phyloP scores from a whole-genome alignment of 2,113 vertebrate genomes.

The Sturnira hondurensis region DNA sequence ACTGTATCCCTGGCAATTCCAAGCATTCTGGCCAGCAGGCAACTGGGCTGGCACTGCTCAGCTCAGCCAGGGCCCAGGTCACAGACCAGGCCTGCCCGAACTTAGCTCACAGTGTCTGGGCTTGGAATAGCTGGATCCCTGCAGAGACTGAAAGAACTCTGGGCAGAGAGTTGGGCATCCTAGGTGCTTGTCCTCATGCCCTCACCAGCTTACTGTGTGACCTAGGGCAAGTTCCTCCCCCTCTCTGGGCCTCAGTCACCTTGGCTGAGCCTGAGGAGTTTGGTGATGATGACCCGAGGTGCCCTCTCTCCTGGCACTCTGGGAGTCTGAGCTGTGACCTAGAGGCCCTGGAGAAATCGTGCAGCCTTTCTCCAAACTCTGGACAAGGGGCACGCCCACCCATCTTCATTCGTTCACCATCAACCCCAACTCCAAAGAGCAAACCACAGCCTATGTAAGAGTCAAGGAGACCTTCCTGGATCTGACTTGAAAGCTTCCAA shows the following conservation, averaged over 20 bases:
- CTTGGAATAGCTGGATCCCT: not conserved
- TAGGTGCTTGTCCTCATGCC: not conserved
- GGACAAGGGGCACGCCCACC: fast-evolving
- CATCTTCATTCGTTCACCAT: not conserved
- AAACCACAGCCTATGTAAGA: not conserved
- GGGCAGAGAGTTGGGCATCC: not conserved
- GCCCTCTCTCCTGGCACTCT: not conserved
- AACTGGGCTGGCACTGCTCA: not conserved
- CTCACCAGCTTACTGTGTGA: not conserved
- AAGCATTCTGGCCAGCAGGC: constrained; percentile 64
- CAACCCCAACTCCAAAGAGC: not conserved
- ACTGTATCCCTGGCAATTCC: constrained; percentile 38
- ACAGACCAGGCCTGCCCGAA: not conserved
- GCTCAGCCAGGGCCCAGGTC: not conserved
- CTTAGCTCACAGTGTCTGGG: not conserved
- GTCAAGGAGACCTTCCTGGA: not conserved
- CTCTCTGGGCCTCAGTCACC: not conserved
- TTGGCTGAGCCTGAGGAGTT: not conserved
- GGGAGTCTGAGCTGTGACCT: not conserved
- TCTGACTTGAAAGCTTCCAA: not conserved
- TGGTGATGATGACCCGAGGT: too few species aligned
- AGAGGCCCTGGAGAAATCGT: not conserved
- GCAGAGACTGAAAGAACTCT: not conserved
- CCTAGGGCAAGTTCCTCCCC: not conserved
- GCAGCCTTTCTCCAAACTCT: not conserved